These are phyloP conservation scores for Morpho helenor DNA, from an alignment of 2,888 invertebrate genomes.

Conservation along the genomic window DNA sequence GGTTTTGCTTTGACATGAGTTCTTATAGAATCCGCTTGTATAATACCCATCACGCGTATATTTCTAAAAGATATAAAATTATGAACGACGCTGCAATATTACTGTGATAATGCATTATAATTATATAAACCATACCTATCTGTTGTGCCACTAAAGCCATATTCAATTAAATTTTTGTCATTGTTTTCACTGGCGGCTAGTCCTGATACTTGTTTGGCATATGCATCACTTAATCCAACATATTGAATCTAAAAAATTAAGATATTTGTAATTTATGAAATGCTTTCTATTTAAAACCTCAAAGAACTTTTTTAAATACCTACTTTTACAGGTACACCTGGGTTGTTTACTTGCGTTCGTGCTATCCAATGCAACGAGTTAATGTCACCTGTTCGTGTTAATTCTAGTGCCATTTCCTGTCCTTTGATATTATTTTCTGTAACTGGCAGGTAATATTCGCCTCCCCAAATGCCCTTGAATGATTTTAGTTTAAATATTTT, in stretches of 20 bases:
- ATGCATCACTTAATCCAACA: constrained; percentile 39
- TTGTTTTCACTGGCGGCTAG: constrained; percentile 18
- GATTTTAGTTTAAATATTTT: not conserved
- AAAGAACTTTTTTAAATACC: too few species aligned
- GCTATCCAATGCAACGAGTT: constrained; percentile 47
- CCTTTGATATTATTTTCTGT: constrained; percentile 18
- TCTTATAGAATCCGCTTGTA: constrained; percentile 71
- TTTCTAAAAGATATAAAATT: constrained; percentile 50
- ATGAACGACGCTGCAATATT: not conserved
- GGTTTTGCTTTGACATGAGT: constrained; percentile 71
- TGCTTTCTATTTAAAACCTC: too few species aligned
- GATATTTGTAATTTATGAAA: too few species aligned
- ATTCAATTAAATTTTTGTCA: constrained; percentile 31
- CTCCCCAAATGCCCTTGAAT: constrained; percentile 39
- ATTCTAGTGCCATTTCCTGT: constrained; percentile 29
- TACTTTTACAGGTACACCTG: constrained; percentile 45
- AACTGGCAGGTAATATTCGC: constrained; percentile 37
- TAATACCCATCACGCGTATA: constrained; percentile 81
- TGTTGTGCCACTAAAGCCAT: constrained; percentile 52
- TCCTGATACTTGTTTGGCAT: constrained; percentile 37
- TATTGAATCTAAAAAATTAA: constrained; percentile 44
- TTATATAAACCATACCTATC: constrained; percentile 36
- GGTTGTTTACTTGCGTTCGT: constrained; percentile 21
- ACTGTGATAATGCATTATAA: not conserved
- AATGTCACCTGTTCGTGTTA: constrained; percentile 35